These are phyloP conservation scores for Lobophora halterata DNA, from an alignment of 2,888 invertebrate species.

Conservation along the genomic window DNA sequence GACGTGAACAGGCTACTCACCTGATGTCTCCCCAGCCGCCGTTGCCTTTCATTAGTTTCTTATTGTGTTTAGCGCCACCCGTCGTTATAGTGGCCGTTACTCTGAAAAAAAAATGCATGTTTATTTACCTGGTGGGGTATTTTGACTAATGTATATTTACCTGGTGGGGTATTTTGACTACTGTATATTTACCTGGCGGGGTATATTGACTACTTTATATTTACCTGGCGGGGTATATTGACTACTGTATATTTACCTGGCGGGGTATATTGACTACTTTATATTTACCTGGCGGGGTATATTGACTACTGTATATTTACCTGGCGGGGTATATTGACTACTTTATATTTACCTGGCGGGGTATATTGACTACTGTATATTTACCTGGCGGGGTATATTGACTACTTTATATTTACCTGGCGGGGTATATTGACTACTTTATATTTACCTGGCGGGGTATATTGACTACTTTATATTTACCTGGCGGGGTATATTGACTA, in stretches of 20 bases:
- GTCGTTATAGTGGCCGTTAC: slow-evolving; percentile 86
- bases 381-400: background rate
- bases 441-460: background rate
- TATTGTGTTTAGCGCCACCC: slow-evolving; percentile 92
- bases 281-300: no score
- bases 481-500: no score
- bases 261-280: background rate
- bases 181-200: background rate
- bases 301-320: background rate
- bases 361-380: no score
- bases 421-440: background rate
- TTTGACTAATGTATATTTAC: background rate
- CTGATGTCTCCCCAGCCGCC: slow-evolving; percentile 97
- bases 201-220: background rate
- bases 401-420: background rate
- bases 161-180: no score
- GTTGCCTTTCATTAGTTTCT: slow-evolving; percentile 91
- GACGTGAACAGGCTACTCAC: slow-evolving; percentile 40
- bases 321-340: background rate
- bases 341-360: no score
- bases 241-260: background rate
- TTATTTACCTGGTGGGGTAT: background rate
- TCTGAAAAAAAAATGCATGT: slow-evolving; percentile 5
- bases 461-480: background rate
- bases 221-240: no score